Evolutionary conservation across 92 coral and sea anemone species (phyloP), one percentile per base, ranked within the genome.

Genomic region (Chrysogorgia sp.): DNA sequence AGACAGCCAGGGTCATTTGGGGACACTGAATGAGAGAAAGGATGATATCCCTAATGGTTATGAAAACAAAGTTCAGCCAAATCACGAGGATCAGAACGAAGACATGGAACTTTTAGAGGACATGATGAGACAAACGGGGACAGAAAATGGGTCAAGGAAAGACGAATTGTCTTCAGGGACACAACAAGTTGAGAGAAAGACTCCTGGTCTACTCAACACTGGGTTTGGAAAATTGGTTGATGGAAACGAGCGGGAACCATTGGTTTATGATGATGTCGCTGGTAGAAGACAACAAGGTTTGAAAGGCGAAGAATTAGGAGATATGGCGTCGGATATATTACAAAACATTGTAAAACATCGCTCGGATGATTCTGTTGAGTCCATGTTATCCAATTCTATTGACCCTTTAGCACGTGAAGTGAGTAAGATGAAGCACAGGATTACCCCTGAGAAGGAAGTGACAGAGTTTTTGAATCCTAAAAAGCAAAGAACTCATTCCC

Each of bases 251-350:
- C 49, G 24, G 35, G 64, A 34, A 13, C 79, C 79, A 2, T 34
- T 72, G 52, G 59, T 72, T 26, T 53, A 53, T 33, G 79, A 72
- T 1, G 65, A 53, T 23, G 13, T 21, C 3, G 50, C 65, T 21
- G 65, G 79, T 10, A 72, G 33, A 53, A n/a, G 79, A n/a, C 65
- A 72, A 30, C 64, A 55, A 1, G 21, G 29, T 31, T 56, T 17
- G 19, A 22, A 32, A 53, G 50, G 45, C 10, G 33, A 72, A 17
- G 64, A 34, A 3, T 13, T 72, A 17, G 79, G 65, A 14, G 65
- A 53, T 9, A 72, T 53, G 79, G 79, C 65, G 2, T 72, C 79
- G 25, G 79, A 72, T 72, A 72, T 72, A 31, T 53, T 72, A 34
- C n/a, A 34, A 32, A 72, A 72, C 20, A 53, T 72, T 30, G 53